Evolutionary conservation across 2,113 vertebrate species (phyloP).

Genomic region (Sitta europaea): DNA sequence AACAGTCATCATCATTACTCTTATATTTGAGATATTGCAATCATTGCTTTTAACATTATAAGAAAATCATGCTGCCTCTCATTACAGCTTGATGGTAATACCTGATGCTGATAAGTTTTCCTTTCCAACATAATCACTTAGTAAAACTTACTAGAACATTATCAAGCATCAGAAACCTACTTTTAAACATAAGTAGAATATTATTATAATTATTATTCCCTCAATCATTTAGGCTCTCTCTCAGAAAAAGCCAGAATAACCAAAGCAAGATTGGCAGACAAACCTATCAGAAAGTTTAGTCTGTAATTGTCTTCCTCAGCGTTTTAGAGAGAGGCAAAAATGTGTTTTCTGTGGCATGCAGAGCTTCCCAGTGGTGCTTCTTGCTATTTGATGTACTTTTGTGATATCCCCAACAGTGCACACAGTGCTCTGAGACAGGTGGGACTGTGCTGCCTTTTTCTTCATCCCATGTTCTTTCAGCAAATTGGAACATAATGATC

Average conservation of each 20-base stretch:
- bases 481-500: neutral
- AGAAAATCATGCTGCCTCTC: neutral
- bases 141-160: neutral
- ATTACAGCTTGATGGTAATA: neutral
- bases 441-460: neutral
- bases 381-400: neutral
- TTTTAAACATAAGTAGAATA: neutral
- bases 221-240: neutral
- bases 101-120: neutral
- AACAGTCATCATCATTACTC: neutral
- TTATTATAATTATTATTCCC: neutral
- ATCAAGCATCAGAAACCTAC: neutral
- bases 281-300: neutral
- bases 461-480: neutral
- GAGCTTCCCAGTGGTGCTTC: neutral
- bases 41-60: neutral
- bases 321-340: neutral
- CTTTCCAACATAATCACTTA: neutral
- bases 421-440: rapidly evolving
- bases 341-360: neutral
- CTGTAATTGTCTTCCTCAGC: neutral
- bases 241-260: neutral
- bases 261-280: neutral
- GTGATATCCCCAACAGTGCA: neutral
- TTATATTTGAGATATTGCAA: neutral